Evolutionary conservation across 2,113 vertebrate species (phyloP), one percentile per base, ranked within the genome.

Genomic region (Nothobranchius kuhntae): DNA sequence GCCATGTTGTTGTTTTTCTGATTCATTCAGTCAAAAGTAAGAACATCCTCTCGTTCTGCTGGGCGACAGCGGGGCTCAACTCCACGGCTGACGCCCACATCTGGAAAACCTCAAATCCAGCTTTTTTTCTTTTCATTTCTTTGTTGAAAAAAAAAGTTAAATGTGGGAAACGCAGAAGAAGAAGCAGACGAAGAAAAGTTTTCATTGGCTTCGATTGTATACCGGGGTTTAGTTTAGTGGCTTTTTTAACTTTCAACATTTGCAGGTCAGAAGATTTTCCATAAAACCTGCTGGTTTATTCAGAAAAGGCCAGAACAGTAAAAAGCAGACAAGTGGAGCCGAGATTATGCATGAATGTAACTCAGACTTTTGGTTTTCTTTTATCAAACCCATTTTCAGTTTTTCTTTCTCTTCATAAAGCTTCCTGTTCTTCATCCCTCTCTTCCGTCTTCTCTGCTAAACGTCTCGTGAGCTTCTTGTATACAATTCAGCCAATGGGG

Each of bases 401-500:
- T 51, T 65, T 5, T 81, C 75, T 77, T 59, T 77, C 81, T 65
- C 60, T 81, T 61, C 55, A 57, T 65, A 71, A 57, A 65, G 67
- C 68, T 76, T 71, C 46, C 75, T 81, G n/a, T 58, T 24, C 53
- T 54, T 48, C n/a, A 3, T 60, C 47, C 61, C 53, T 24, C 26
- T 48, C 30, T 62, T 55, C 52, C 10, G 72, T 83, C 54, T 80
- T 80, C 79, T 85, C 58, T 52, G 55, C 77, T 78, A 35, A 70
- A 58, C 52, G 55, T 71, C 11, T 53, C 35, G 67, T 65, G 44
- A 82, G 73, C 83, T 85, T 90, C 93, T 94, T 91, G 91, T 94
- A 91, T 92, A 92, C 91, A 78, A 87, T 85, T 91, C 92, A 92
- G 91, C 93, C 92, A 89, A 84, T 83, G 80, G 73, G 69, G 89